Evolutionary conservation across 2,113 vertebrate species (phyloP).

Genomic region (Cyphomyrus discorhynchus): DNA sequence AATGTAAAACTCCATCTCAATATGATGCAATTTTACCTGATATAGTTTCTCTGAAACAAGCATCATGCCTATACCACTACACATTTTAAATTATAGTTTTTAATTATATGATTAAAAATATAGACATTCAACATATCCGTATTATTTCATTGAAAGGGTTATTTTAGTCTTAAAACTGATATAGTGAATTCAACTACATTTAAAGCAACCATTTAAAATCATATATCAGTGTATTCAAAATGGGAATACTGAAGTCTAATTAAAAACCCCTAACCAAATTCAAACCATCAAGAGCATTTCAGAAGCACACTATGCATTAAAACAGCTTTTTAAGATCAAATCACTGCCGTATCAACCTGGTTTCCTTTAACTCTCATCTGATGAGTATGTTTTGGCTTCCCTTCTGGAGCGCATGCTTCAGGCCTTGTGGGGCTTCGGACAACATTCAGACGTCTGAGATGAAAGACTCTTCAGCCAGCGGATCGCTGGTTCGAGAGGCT

Average conservation of each 20-base stretch:
- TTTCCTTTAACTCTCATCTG: not conserved
- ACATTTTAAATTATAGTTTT: not conserved
- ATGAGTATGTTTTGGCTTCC: not conserved
- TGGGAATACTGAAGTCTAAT: not conserved
- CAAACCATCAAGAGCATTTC: not conserved
- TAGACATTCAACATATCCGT: not conserved
- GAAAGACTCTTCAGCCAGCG: not conserved
- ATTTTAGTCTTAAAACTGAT: not conserved
- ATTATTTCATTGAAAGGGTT: not conserved
- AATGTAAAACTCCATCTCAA: not conserved
- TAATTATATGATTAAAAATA: not conserved
- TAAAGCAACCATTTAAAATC: not conserved
- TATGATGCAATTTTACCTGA: not conserved
- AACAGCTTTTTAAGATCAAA: not conserved
- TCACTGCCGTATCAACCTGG: not conserved
- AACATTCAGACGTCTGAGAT: not conserved
- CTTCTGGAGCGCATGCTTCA: not conserved
- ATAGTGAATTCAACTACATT: not conserved
- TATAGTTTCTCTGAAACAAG: not conserved
- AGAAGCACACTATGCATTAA: not conserved
- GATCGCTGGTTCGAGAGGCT: not conserved
- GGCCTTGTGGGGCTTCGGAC: not conserved
- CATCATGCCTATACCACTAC: not conserved
- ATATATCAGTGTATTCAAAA: not conserved
- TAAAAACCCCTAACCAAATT: not conserved